Percentiles rank a stretch among this genome's conserved stretches.
These are phyloP conservation scores for Limnephilus marmoratus DNA, from an alignment of 2,888 invertebrate species.

Conservation along the genomic window DNA sequence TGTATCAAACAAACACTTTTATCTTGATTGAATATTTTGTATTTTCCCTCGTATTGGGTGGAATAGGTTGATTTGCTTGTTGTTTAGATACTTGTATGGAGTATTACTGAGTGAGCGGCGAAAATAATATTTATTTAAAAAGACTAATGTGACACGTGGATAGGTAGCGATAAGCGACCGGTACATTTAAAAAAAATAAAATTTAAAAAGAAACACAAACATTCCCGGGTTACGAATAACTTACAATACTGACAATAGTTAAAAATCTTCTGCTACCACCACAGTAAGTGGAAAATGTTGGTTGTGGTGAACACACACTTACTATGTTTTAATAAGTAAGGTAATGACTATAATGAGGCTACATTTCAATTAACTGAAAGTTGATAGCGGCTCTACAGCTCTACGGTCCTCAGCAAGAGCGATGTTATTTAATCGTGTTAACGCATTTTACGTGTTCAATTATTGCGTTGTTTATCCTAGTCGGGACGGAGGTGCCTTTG, in stretches of 20 bases:
- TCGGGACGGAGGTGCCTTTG: neutral
- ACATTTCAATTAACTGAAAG: neutral
- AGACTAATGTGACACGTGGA: neutral
- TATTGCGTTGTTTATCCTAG: neutral
- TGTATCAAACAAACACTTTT: neutral
- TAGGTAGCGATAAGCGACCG: neutral
- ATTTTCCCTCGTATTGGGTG: neutral
- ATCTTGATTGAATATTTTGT: neutral
- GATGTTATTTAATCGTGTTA: neutral
- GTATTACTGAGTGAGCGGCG: too few relatives aligned
- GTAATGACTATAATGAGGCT: neutral
- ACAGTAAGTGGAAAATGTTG: too few relatives aligned
- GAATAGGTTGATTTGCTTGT: neutral
- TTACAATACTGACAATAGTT: too few relatives aligned
- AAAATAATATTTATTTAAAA: neutral
- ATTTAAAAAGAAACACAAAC: too few relatives aligned
- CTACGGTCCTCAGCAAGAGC: neutral
- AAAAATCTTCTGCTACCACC: too few relatives aligned
- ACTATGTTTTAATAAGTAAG: neutral
- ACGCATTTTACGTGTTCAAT: neutral
- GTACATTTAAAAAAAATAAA: too few relatives aligned
- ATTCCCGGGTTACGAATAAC: too few relatives aligned
- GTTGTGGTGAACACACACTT: too few relatives aligned
- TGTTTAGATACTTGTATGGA: neutral
- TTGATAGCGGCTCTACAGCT: neutral